These are phyloP conservation scores for Elaeidobius kamerunicus DNA, from an alignment of 2,888 invertebrate species.

Conservation along the genomic window DNA sequence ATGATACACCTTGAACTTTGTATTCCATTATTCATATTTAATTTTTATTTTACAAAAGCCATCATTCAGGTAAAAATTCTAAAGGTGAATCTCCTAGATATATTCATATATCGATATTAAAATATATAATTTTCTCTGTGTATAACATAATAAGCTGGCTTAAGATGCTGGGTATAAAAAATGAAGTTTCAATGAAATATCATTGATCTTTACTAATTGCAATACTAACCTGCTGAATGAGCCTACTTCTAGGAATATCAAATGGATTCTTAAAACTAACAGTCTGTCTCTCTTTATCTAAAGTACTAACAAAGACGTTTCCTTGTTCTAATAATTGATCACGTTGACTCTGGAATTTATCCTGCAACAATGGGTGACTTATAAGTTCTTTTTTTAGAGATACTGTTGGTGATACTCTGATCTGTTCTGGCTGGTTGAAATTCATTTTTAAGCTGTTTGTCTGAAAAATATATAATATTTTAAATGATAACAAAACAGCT, in stretches of 20 bases:
- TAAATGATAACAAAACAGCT: no score
- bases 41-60: no score
- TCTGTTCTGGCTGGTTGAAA: slow-evolving; percentile 48
- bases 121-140: no score
- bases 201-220: neutral
- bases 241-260: slow-evolving; percentile 84
- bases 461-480: slow-evolving; percentile 30
- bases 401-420: slow-evolving; percentile 53
- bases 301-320: slow-evolving; percentile 67
- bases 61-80: no score
- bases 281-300: slow-evolving; percentile 50
- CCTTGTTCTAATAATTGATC: slow-evolving; percentile 86
- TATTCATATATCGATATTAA: no score
- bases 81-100: no score
- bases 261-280: slow-evolving; percentile 91
- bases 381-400: slow-evolving; percentile 73
- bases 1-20: no score
- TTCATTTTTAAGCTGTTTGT: slow-evolving; percentile 35
- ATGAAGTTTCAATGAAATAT: slow-evolving; percentile 1
- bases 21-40: no score
- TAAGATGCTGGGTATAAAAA: no score
- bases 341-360: slow-evolving; percentile 76
- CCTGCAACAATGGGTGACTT: slow-evolving; percentile 76
- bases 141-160: no score
- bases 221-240: slow-evolving; percentile 73